phyloP scores from a whole-genome alignment of 2,797 vertebrate species.

The Capromys pilorides region DNA sequence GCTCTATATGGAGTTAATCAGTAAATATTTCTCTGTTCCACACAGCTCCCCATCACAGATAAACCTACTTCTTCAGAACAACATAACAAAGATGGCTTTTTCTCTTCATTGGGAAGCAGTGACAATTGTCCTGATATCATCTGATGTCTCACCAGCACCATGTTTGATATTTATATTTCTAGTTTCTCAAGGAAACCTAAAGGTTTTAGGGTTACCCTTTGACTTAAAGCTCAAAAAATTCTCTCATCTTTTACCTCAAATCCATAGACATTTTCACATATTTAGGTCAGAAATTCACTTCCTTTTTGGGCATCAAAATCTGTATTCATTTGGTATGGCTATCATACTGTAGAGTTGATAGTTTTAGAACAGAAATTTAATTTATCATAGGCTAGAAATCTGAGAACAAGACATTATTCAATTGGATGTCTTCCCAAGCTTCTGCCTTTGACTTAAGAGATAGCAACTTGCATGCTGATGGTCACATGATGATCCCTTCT shows the following conservation, averaged over 20 bases:
- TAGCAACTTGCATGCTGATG: neutral
- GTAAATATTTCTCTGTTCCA: neutral
- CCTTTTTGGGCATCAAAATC: neutral
- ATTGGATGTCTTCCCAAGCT: neutral
- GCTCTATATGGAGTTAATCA: neutral
- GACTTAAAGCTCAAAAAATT: neutral
- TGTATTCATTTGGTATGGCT: neutral
- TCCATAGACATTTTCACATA: neutral
- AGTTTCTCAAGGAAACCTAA: neutral
- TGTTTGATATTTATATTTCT: neutral
- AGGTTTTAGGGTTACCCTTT: neutral
- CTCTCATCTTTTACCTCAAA: neutral
- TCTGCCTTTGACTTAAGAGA: neutral
- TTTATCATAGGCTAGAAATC: neutral
- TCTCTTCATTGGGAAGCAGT: neutral
- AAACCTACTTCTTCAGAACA: neutral
- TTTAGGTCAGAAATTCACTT: neutral
- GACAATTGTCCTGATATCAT: neutral
- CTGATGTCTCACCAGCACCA: neutral
- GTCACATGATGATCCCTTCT: neutral
- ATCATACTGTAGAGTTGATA: rapidly evolving
- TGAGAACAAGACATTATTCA: neutral
- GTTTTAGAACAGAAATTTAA: neutral
- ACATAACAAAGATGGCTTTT: neutral
- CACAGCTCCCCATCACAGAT: neutral